Percentiles rank a stretch among this genome's conserved stretches.
These are phyloP conservation scores for Botia almorhae DNA, from an alignment of 2,797 vertebrate species.

Conservation along the genomic window DNA sequence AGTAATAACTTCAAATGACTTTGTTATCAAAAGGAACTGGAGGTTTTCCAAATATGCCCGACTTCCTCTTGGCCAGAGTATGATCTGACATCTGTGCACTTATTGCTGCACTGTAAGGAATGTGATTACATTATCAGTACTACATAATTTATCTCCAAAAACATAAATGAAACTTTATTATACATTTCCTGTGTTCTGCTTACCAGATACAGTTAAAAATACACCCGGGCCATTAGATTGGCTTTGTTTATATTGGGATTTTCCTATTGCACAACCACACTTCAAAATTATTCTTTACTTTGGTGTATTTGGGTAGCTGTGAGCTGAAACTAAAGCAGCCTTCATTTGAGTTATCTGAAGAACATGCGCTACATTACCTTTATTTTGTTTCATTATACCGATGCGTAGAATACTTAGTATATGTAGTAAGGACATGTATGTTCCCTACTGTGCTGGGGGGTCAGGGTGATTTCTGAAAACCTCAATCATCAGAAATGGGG, in stretches of 20 bases:
- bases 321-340: background rate
- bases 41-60: slow-evolving; percentile 14
- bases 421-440: background rate
- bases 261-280: background rate
- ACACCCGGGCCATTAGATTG: background rate
- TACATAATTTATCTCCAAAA: slow-evolving; percentile 20
- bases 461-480: slow-evolving; percentile 11
- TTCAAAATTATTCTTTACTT: background rate
- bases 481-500: slow-evolving; percentile 51
- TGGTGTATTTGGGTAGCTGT: background rate
- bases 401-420: background rate
- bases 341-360: background rate
- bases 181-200: slow-evolving; percentile 36
- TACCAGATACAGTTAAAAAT: background rate
- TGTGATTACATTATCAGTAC: background rate
- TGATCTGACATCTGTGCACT: slow-evolving; percentile 43
- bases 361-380: background rate
- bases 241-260: slow-evolving; percentile 1
- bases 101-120: slow-evolving; percentile 1
- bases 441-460: background rate
- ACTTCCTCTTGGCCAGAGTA: slow-evolving; percentile 3
- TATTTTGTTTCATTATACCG: background rate
- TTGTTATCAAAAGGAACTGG: slow-evolving; percentile 5
- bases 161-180: slow-evolving; percentile 9
- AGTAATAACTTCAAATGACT: background rate